Base-by-base conservation (phyloP, 2,888 invertebrate genomes). In the Scelioninae gen. 2 region DNA sequence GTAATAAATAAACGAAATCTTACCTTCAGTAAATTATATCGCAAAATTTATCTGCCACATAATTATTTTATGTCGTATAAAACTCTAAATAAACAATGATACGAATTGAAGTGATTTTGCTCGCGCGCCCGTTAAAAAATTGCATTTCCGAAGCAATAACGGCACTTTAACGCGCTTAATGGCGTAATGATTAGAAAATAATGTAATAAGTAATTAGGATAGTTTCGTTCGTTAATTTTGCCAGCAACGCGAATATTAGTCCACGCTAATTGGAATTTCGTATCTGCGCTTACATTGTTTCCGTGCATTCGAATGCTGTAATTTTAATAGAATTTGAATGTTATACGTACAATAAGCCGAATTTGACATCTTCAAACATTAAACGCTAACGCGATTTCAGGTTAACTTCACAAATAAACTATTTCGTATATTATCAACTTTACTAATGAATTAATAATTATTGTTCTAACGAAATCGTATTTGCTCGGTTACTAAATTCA, bases 161-260 rank as follows among this genome's bases (percentile, higher is more conserved):
- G 18, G 13, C 16, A 31, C 45, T 19, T 37, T 39, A 55, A 65
- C 45, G n/a, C 52, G 43, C 52, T 39, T 63, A 63, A 63, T 43
- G 39, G 43, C 52, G 28, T 22, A 35, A 63, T 63, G 63, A 63
- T 63, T 63, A 63, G 67, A 67, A 67, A 57, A 67, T 67, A 67
- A 58, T 67, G 67, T 52, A 50, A 67, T 52, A 37, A 58, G 58
- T 58, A 67, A 67, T 67, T 58, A 50, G 43, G 53, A 48, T 50
- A 11, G 46, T 67, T 67, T 57, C 46, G 39, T 65, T 64, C 11
- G 43, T 53, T 35, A 33, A 11, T 53, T 45, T 25, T 10, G 48
- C 57, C 33, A 25, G 15, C 25, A 2, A 22, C 15, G 57, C 37
- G 35, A 53, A 39, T 69, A 55, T 61, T 39, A 68, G 58, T 52